Percentiles rank a stretch among this genome's conserved stretches.
Evolutionary conservation across 2,888 invertebrate species (phyloP).

Genomic region (Drosophila yooni): DNA sequence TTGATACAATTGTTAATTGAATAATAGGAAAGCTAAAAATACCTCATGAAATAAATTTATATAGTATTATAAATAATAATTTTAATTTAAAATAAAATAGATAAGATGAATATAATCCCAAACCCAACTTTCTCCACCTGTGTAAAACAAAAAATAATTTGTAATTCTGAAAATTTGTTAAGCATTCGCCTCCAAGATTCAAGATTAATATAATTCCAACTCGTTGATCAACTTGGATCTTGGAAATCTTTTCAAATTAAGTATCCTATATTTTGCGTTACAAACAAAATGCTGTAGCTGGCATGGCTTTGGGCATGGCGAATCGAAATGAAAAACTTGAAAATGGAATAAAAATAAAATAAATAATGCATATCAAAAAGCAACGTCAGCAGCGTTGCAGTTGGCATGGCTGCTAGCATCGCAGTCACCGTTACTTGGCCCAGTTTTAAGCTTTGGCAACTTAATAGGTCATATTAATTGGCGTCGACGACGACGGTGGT

Average conservation of each 20-base stretch:
- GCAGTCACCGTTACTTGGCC: conserved; percentile 43
- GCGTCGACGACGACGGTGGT: conserved; percentile 20
- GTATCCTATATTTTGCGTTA: not conserved
- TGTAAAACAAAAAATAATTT: not conserved
- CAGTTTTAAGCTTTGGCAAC: conserved; percentile 58
- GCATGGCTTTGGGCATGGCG: conserved; percentile 8
- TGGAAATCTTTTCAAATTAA: not conserved
- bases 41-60: not conserved
- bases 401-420: conserved; percentile 18
- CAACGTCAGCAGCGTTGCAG: conserved; percentile 10
- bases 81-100: not conserved
- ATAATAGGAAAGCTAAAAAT: not conserved
- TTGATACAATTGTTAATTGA: not conserved
- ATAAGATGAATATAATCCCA: not conserved
- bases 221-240: not conserved
- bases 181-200: not conserved
- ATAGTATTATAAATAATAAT: not conserved
- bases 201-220: not conserved
- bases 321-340: conserved; percentile 24
- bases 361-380: not conserved
- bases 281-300: conserved; percentile 8
- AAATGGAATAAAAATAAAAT: conserved; percentile 19
- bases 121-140: not conserved
- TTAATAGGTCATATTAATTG: conserved; percentile 62
- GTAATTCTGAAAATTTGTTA: not conserved